Percentiles rank a stretch among this genome's conserved stretches.
These are phyloP conservation scores for Eupithecia insigniata DNA, from an alignment of 2,888 invertebrate genomes.

Conservation along the genomic window DNA sequence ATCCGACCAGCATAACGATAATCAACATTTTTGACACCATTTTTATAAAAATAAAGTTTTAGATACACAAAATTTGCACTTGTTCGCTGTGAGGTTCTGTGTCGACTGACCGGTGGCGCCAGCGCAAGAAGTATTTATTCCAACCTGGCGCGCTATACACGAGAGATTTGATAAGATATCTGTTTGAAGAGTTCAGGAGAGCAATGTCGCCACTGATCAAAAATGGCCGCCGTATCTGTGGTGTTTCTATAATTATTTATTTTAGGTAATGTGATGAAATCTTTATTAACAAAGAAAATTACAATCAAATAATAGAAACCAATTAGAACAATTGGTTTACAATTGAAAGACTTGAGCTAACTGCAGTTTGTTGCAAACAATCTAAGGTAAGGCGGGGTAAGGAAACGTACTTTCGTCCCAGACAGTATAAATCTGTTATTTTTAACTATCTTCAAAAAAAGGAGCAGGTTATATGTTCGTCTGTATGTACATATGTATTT, in stretches of 20 bases:
- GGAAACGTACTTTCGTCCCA: too few species aligned
- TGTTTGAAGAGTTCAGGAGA: neutral
- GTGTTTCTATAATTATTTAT: neutral
- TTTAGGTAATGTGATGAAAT: too few species aligned
- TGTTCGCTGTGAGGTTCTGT: slow-evolving; percentile 35
- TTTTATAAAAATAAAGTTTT: slow-evolving; percentile 41
- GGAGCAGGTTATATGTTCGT: too few species aligned
- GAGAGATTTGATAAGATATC: slow-evolving; percentile 43
- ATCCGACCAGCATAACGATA: slow-evolving; percentile 58
- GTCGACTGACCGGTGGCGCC: slow-evolving; percentile 60
- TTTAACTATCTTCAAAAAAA: too few species aligned
- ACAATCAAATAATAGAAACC: too few species aligned
- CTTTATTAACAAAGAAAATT: too few species aligned
- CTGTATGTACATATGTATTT: too few species aligned
- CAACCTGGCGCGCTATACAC: slow-evolving; percentile 54
- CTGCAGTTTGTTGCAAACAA: too few species aligned
- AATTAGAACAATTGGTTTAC: too few species aligned
- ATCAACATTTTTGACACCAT: slow-evolving; percentile 68
- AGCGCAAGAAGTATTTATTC: slow-evolving; percentile 69
- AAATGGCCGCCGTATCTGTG: neutral
- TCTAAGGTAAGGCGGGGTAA: too few species aligned
- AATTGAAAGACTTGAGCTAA: too few species aligned
- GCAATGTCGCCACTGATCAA: neutral
- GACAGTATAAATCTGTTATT: too few species aligned
- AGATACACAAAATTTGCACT: slow-evolving; percentile 26